Conservation (phyloP, 2,888 invertebrate species). For the Subacronicta megacephala region DNA sequence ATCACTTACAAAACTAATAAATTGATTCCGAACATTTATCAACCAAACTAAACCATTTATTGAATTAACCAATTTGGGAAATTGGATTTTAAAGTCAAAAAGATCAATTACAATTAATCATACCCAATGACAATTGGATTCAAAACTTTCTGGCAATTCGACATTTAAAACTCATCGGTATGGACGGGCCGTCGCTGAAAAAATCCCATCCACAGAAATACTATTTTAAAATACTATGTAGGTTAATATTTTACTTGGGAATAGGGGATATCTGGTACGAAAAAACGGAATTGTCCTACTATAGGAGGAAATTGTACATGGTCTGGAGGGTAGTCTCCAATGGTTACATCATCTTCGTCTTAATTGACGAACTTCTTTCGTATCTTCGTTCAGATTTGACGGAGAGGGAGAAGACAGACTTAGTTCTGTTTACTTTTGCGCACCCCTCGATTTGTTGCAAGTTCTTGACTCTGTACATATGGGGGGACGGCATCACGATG, state of each 20-base stretch:
- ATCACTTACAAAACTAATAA: conserved; percentile 21
- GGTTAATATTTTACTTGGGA: conserved; percentile 63
- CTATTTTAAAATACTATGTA: conserved; percentile 65
- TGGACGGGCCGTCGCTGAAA: conserved; percentile 44
- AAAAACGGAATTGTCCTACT: conserved; percentile 34
- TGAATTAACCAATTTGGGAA: conserved; percentile 48
- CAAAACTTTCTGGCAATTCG: conserved; percentile 20
- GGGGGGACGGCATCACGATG: conserved; percentile 58
- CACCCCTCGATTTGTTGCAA: conserved; percentile 65
- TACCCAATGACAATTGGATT: conserved; percentile 16
- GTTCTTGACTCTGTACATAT: conserved; percentile 61
- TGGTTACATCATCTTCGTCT: conserved; percentile 54
- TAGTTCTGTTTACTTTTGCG: conserved; percentile 65
- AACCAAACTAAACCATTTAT: conserved; percentile 40
- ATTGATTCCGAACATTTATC: conserved; percentile 20
- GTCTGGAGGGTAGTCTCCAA: conserved; percentile 65
- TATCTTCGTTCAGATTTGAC: conserved; percentile 63
- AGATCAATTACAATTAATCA: conserved; percentile 23
- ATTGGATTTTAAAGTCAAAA: conserved; percentile 39
- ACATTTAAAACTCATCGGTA: conserved; percentile 18
- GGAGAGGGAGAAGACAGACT: conserved; percentile 66
- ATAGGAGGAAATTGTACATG: conserved; percentile 53
- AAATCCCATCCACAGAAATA: conserved; percentile 65
- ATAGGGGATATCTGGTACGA: conserved; percentile 72
- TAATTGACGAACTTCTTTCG: conserved; percentile 63